Conservation (phyloP, 2,888 invertebrate genomes). For the Cerceris ruficornis region DNA sequence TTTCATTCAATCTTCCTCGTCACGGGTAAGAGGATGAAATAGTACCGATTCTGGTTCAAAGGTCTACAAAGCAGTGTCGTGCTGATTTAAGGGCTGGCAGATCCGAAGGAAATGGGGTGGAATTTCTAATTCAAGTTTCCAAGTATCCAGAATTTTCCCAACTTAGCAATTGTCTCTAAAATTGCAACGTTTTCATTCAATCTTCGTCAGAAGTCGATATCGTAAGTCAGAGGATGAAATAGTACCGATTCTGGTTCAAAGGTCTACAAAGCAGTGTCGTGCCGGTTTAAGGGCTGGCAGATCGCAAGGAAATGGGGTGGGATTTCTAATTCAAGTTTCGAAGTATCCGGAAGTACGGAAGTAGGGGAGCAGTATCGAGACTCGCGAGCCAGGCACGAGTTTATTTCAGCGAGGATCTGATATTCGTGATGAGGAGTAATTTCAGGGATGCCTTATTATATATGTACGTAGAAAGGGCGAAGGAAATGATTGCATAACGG, state of each 20-base stretch:
- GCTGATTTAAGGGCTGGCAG: conserved; percentile 56
- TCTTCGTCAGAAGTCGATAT: neutral
- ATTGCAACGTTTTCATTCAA: too few species aligned
- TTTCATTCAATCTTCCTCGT: too few species aligned
- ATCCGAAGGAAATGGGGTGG: conserved; percentile 47
- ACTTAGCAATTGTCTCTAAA: too few species aligned
- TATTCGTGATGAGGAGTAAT: conserved; percentile 59
- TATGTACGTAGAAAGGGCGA: conserved; percentile 1
- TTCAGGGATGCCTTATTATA: conserved; percentile 44
- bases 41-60: neutral
- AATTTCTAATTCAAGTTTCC: too few species aligned
- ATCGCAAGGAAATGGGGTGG: conserved; percentile 47
- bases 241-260: neutral
- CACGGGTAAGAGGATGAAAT: neutral
- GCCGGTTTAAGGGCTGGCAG: conserved; percentile 56
- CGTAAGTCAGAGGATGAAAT: neutral
- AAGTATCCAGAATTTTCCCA: too few species aligned
- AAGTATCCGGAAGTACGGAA: conserved; percentile 74
- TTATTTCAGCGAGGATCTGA: conserved; percentile 51
- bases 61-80: conserved; percentile 20
- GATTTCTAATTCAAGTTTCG: conserved; percentile 70
- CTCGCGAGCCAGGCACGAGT: conserved; percentile 73
- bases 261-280: conserved; percentile 20
- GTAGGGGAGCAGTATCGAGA: conserved; percentile 64
- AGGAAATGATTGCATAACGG: conserved; percentile 17